Percentiles rank a stretch among this genome's conserved stretches.
Conservation (phyloP, 2,888 invertebrate species). For the Proisotoma minuta region DNA sequence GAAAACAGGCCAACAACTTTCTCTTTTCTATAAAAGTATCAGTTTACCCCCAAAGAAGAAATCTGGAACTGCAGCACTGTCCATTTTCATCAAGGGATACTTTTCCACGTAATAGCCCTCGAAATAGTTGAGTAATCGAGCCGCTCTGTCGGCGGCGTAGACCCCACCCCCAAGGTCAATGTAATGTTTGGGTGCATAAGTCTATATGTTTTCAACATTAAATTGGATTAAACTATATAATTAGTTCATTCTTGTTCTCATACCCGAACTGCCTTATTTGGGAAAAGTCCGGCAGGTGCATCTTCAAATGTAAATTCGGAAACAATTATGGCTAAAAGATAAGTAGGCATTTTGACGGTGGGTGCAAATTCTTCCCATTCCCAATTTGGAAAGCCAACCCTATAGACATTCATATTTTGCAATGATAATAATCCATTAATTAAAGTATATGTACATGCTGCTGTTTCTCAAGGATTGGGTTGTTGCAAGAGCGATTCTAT, state of each 20-base stretch:
- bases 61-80: conserved; percentile 36
- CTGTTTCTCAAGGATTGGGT: conserved; percentile 15
- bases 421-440: conserved; percentile 1
- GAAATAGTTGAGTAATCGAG: conserved; percentile 23
- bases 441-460: background rate
- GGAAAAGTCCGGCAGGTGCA: conserved; percentile 16
- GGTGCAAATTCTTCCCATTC: conserved; percentile 25
- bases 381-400: conserved; percentile 21
- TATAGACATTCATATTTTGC: background rate
- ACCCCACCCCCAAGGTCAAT: conserved; percentile 22
- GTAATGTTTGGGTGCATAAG: conserved; percentile 36
- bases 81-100: conserved; percentile 36
- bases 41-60: conserved; percentile 26
- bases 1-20: background rate
- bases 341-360: conserved; percentile 26
- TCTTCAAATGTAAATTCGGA: conserved; percentile 27
- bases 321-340: conserved; percentile 32
- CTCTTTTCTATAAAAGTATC: background rate
- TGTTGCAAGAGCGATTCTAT: conserved; percentile 24
- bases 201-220: conserved; percentile 13
- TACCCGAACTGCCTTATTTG: conserved; percentile 28
- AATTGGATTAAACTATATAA: background rate
- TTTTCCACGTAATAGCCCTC: conserved; percentile 16
- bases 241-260: background rate
- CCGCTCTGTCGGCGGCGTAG: conserved; percentile 34